Base-by-base conservation (phyloP, 2,797 vertebrate genomes). In the Sus cebifrons region DNA sequence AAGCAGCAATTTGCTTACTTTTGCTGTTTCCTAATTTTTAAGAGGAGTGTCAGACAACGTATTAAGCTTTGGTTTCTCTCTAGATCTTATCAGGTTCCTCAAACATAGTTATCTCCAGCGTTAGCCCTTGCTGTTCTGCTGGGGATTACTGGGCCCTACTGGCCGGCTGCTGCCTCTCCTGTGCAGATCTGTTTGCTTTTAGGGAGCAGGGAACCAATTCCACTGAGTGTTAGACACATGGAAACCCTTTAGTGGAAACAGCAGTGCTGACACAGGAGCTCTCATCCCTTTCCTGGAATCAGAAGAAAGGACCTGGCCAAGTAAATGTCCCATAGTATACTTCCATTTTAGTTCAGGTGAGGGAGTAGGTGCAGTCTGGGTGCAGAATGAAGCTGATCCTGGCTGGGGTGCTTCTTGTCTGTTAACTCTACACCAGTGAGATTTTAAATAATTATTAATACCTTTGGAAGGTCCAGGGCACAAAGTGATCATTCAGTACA, bases 41-140 rank as follows among this genome's bases (percentile, higher is more conserved):
- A 91, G 70, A 89, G 60, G 78, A 78, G 58, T 87, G 54, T 78
- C 36, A 82, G 77, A 92, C 77, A 92, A 81, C 68, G 52, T 52
- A 64, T 82, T 93, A 86, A 89, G 13, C 64, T 71, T 86, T 60
- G 44, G 16, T 92, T 91, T 83, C 89, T 96, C 70, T 81, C 86
- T 91, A 92, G 88, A 87, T 84, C 62, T 83, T 94, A 70, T 97
- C 92, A 6, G 49, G 87, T 94, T 97, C 64, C 32, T 73, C 75
- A 91, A 81, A 95, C 86, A 93, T 15, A 44, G 56, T 52, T 44
- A 83, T 95, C 68, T 87, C 84, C 18, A 82, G 85, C 89, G 60
- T 83, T 68, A 84, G 67, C 14, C 52, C 54, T 73, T 91, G 79
- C n/a, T 44, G 88, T 60, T 64, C 83, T 93, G 75, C 86, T 74